A percentile compares a stretch with the other conserved stretches of the same genome.
Conservation (phyloP, 2,113 vertebrate genomes). For the Crotalus horridus region DNA sequence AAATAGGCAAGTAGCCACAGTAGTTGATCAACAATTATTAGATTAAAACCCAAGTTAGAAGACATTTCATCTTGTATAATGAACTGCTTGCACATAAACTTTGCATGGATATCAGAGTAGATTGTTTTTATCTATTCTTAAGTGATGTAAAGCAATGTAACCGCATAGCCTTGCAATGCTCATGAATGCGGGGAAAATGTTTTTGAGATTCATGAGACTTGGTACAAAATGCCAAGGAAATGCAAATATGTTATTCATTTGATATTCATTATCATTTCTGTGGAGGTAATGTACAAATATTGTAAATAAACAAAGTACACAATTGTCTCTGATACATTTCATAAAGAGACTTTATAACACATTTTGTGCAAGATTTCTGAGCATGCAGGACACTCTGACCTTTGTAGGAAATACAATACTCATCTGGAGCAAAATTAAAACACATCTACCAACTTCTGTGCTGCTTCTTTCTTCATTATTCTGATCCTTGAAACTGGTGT, state of each 20-base stretch:
- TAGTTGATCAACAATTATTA: not conserved
- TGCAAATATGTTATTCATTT: slow-evolving; percentile 31
- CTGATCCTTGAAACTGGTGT: slow-evolving; percentile 58
- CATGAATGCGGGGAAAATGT: slow-evolving; percentile 1
- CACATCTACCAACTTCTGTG: slow-evolving; percentile 39
- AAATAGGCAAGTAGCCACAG: not conserved
- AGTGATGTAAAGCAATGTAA: not conserved
- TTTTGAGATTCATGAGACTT: slow-evolving; percentile 44
- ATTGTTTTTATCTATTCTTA: not conserved
- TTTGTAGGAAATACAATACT: slow-evolving; percentile 55
- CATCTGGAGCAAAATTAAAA: slow-evolving; percentile 64
- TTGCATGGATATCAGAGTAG: not conserved
- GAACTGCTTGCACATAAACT: not conserved
- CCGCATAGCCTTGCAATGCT: not conserved
- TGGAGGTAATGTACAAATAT: not conserved
- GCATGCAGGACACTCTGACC: slow-evolving; percentile 46
- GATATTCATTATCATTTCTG: not conserved
- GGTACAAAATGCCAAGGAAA: slow-evolving; percentile 11
- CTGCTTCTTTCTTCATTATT: slow-evolving; percentile 60
- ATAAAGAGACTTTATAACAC: slow-evolving; percentile 40
- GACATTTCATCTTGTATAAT: not conserved
- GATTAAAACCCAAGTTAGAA: not conserved
- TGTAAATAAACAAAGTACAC: slow-evolving; percentile 49
- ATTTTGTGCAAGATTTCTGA: slow-evolving; percentile 19
- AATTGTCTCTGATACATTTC: slow-evolving; percentile 40